These are phyloP conservation scores for Hemistola chrysoprasaria DNA, from an alignment of 2,888 invertebrate genomes.

Conservation along the genomic window DNA sequence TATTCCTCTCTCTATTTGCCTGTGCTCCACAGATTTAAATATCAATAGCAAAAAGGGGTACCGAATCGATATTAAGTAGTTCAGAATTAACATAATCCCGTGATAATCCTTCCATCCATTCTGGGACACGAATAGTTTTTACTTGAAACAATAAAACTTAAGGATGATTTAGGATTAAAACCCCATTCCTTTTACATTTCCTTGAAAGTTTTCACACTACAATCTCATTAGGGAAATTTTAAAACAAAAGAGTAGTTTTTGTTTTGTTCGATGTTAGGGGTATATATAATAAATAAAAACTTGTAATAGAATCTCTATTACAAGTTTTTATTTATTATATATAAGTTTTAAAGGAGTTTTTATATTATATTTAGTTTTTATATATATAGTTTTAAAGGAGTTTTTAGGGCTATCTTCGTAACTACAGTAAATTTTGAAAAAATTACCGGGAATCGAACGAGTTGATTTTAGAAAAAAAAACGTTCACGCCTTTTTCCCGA, in stretches of 20 bases:
- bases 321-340: too few relatives aligned
- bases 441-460: too few relatives aligned
- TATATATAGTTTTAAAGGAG: background rate
- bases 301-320: too few relatives aligned
- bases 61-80: constrained; percentile 36
- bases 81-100: constrained; percentile 53
- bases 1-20: constrained; percentile 41
- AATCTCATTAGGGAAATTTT: constrained; percentile 21
- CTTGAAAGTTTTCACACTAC: constrained; percentile 19
- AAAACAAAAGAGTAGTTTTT: constrained; percentile 14
- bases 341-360: too few relatives aligned
- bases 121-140: constrained; percentile 16
- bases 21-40: constrained; percentile 44
- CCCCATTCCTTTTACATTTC: constrained; percentile 21
- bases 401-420: too few relatives aligned
- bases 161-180: constrained; percentile 21
- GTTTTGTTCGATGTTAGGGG: constrained; percentile 12
- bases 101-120: constrained; percentile 38
- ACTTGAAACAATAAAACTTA: constrained; percentile 11
- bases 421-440: too few relatives aligned
- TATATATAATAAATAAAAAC: too few relatives aligned
- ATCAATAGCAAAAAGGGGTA: constrained; percentile 41
- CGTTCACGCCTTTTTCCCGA: too few relatives aligned
- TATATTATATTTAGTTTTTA: too few relatives aligned
- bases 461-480: too few relatives aligned